Percentiles rank a stretch among this genome's conserved stretches.
phyloP scores from a whole-genome alignment of 1,140 invertebrate genomes.

The Temnothorax longispinosus region DNA sequence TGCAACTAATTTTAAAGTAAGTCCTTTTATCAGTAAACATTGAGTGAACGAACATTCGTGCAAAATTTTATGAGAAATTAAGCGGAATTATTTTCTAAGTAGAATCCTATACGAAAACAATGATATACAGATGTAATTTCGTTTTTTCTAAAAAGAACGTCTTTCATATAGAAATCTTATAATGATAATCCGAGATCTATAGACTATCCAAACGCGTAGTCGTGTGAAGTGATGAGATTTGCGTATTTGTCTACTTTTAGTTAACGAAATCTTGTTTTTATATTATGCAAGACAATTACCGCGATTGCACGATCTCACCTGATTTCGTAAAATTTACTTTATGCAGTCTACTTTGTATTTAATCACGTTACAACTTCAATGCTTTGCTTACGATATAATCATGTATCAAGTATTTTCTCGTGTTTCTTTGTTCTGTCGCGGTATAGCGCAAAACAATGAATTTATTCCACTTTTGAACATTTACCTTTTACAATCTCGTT shows the following conservation, averaged over 20 bases:
- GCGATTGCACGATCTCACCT: neutral
- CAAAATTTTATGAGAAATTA: too few relatives aligned
- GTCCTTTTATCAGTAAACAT: too few relatives aligned
- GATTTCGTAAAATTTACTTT: conserved; percentile 37
- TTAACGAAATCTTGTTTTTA: conserved; percentile 5
- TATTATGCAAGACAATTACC: conserved; percentile 25
- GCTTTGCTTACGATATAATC: conserved; percentile 10
- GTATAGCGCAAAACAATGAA: conserved; percentile 7
- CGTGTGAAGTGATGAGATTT: neutral
- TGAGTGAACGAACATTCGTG: too few relatives aligned
- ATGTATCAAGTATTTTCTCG: neutral
- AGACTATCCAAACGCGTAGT: neutral
- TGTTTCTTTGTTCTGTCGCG: conserved; percentile 29
- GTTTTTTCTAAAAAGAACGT: neutral
- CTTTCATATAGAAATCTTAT: neutral
- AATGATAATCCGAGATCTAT: neutral
- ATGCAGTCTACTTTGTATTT: conserved; percentile 20
- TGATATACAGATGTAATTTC: neutral
- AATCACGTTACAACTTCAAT: conserved; percentile 45
- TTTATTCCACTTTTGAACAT: conserved; percentile 21
- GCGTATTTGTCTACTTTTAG: neutral
- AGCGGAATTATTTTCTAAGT: too few relatives aligned
- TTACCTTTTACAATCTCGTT: conserved; percentile 40
- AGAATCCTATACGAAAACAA: neutral
- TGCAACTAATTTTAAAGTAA: too few relatives aligned